Percentiles rank a stretch among this genome's conserved stretches.
Conservation (phyloP, 2,888 invertebrate genomes). For the Heteropelma amictum region DNA sequence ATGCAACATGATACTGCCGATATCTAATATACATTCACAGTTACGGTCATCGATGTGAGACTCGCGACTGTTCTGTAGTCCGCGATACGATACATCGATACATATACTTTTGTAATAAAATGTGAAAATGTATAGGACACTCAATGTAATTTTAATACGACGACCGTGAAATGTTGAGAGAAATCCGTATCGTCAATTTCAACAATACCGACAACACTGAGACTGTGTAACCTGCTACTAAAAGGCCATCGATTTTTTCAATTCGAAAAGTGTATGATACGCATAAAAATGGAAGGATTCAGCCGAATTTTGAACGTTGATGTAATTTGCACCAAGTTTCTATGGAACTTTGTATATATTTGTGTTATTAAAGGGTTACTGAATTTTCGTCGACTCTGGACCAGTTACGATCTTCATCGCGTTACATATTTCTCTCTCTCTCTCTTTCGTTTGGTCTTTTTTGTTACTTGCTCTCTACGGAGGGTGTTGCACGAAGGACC, state of each 20-base stretch:
- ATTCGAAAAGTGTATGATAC: neutral
- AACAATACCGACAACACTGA: too few species aligned
- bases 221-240: too few species aligned
- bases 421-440: neutral
- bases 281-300: too few species aligned
- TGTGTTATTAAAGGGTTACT: neutral
- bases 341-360: neutral
- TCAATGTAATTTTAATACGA: neutral
- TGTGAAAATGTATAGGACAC: neutral
- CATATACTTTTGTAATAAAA: neutral
- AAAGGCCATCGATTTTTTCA: too few species aligned
- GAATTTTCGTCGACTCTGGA: conserved; percentile 19
- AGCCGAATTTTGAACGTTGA: conserved; percentile 1
- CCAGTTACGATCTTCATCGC: neutral
- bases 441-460: neutral
- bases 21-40: neutral
- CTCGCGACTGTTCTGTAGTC: neutral
- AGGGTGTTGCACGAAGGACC: conserved; percentile 26
- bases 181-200: neutral
- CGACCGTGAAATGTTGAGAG: neutral
- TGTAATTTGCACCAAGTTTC: conserved; percentile 18
- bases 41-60: conserved; percentile 5
- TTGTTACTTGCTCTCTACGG: conserved; percentile 18
- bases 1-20: neutral
- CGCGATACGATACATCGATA: neutral